These are phyloP conservation scores for Drosophila conformis DNA, from an alignment of 2,888 invertebrate genomes.

Conservation along the genomic window DNA sequence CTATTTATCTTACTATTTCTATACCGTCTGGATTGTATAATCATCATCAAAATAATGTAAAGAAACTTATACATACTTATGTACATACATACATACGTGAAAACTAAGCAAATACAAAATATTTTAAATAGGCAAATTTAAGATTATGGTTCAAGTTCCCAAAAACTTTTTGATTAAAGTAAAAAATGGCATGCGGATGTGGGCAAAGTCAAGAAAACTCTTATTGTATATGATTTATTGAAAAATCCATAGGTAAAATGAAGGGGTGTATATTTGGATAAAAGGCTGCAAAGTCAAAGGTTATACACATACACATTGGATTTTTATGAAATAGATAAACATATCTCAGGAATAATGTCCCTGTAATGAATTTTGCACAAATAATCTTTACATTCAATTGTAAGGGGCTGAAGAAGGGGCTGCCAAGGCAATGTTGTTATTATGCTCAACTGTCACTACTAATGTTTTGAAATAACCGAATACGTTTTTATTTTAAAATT, in stretches of 20 bases:
- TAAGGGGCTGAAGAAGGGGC: background rate
- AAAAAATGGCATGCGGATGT: background rate
- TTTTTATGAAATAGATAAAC: background rate
- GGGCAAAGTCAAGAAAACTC: background rate
- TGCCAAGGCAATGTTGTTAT: background rate
- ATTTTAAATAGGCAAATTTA: background rate
- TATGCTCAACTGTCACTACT: background rate
- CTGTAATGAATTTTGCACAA: background rate
- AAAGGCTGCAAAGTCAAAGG: background rate
- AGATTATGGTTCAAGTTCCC: background rate
- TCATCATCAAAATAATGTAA: conserved; percentile 6
- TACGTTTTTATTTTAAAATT: background rate
- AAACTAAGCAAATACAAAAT: background rate
- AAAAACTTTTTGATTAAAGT: background rate
- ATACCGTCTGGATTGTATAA: conserved; percentile 27
- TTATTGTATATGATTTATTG: background rate
- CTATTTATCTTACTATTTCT: conserved; percentile 18
- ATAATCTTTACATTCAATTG: background rate
- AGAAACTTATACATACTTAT: conserved; percentile 8
- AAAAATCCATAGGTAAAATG: background rate
- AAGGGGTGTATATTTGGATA: background rate
- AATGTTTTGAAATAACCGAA: background rate
- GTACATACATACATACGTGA: conserved; percentile 5
- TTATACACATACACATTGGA: background rate
- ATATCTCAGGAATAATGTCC: background rate